Conservation (phyloP, 2,888 invertebrate species). For the Oscheius sp. region DNA sequence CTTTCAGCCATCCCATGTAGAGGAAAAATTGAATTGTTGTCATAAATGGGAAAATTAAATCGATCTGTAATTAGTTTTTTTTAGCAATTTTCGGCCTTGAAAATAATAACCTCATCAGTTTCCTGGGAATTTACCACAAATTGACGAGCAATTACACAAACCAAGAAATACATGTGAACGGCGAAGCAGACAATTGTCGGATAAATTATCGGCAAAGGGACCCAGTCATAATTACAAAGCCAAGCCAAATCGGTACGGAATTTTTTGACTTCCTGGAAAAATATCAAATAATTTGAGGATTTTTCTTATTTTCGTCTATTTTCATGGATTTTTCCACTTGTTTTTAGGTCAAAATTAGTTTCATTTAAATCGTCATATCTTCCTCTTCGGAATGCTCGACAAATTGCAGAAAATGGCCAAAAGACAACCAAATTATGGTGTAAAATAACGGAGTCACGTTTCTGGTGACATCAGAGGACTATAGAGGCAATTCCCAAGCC, state of each 20-base stretch:
- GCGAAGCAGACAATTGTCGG: constrained; percentile 71
- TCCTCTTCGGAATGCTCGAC: no score
- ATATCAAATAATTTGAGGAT: no score
- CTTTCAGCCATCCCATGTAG: constrained; percentile 69
- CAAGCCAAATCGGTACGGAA: constrained; percentile 67
- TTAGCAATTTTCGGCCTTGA: background rate
- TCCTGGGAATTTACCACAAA: constrained; percentile 49
- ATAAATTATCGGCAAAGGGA: constrained; percentile 70
- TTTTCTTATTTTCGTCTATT: no score
- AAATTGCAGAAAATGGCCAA: no score
- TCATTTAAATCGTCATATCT: no score
- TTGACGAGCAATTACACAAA: constrained; percentile 59
- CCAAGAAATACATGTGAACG: constrained; percentile 64
- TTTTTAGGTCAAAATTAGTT: no score
- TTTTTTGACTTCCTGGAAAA: constrained; percentile 59
- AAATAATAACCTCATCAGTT: constrained; percentile 41
- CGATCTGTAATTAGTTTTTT: constrained; percentile 48
- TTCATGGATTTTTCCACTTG: no score
- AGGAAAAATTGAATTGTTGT: constrained; percentile 64
- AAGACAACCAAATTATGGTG: no score
- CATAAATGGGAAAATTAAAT: constrained; percentile 64
- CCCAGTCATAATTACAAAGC: constrained; percentile 71
- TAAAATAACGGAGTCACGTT: no score
- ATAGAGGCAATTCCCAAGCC: no score
- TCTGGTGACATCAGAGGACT: no score